Evolutionary conservation across 2,113 vertebrate species (phyloP).

Genomic region (Psophia crepitans): DNA sequence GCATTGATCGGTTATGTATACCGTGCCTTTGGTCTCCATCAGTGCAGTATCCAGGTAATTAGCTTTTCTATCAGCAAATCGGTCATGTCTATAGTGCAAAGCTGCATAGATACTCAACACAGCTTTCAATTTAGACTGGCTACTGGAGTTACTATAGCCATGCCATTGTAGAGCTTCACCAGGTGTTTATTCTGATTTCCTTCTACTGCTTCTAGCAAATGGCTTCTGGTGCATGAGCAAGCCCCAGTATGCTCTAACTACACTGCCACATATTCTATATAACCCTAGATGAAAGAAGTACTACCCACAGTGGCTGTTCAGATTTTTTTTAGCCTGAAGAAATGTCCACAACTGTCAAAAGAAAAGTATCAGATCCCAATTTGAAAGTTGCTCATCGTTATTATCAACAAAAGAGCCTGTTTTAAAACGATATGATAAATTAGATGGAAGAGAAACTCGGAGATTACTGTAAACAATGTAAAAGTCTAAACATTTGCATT

Average conservation of each 20-base stretch:
- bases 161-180: background rate
- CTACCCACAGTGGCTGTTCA: background rate
- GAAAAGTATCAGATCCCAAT: background rate
- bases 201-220: background rate
- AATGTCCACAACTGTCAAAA: background rate
- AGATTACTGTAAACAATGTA: background rate
- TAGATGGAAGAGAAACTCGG: background rate
- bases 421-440: background rate
- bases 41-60: background rate
- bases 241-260: background rate
- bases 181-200: background rate
- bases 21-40: background rate
- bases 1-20: background rate
- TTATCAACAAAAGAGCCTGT: background rate
- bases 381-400: background rate
- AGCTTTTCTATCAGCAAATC: background rate
- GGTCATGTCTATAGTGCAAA: background rate
- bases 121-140: background rate
- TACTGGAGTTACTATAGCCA: background rate
- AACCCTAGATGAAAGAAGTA: background rate
- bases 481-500: background rate
- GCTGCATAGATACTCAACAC: background rate
- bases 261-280: too few relatives aligned
- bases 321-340: background rate
- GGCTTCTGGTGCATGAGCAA: background rate